Base-by-base conservation (phyloP, 2,888 invertebrate species). In the Minunthozetes semirufus region DNA sequence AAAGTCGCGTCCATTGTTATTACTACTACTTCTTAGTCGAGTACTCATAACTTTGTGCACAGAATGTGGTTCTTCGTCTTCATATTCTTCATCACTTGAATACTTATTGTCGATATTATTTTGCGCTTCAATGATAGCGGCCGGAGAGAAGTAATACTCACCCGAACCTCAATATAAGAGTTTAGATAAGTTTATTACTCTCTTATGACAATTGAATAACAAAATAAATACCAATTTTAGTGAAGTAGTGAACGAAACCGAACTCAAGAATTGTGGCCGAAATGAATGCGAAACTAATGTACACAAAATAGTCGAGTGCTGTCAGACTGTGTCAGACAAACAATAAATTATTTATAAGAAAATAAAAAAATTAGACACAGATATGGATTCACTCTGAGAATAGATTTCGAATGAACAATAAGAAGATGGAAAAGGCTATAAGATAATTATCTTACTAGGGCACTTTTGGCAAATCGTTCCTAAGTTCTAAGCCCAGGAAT, bases 221-320 rank as follows among this genome's bases (percentile, higher is more conserved):
- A 27, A 33, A 71, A 71, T 22, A 42, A 6, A 89, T 90, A 29
- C 91, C 91, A 79, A 89, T 88, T 83, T 91, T 92, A n/a, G 91
- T 91, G 82, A 90, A 91, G 82, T 90, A 90, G 82, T 92, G 91
- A 0, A 92, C 91, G n/a, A 90, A 87, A 4, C 91, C 91, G 81
- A 91, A 92, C 83, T 91, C 90, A 76, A 91, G 87, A 76, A 92
- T 90, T 1, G 91, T 90, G 8, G 91, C 90, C 80, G 90, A 90
- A 78, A 90, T 90, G 81, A 90, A 90, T 2, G 88, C 88, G 81
- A 91, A 92, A 22, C 90, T 90, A 27, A 90, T 86, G 80, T 90
- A 90, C 3, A 92, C 90, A 82, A 91, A 92, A 81, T 90, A 90
- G 81, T 92, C 92, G 78, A 92, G 84, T 0, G 92, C 92, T n/a